Conservation (phyloP, 1,140 invertebrate genomes). For the Psix sp. region DNA sequence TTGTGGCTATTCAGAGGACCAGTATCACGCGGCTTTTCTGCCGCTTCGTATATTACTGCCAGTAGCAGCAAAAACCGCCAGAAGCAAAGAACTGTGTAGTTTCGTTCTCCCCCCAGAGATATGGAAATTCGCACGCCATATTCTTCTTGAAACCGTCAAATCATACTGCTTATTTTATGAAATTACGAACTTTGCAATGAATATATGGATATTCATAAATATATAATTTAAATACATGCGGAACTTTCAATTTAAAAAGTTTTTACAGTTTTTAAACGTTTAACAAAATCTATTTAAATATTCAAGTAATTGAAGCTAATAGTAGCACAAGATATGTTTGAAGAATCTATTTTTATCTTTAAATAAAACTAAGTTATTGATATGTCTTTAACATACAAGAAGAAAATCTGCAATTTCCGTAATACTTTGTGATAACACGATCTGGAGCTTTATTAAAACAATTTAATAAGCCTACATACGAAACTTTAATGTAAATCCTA, state of each 20-base stretch:
- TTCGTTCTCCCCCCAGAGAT: constrained; percentile 32
- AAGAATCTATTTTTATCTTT: no score
- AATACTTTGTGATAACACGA: constrained; percentile 35
- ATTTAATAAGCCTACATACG: constrained; percentile 57
- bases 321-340: no score
- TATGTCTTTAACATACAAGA: constrained; percentile 19
- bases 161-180: constrained; percentile 20
- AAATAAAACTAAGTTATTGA: constrained; percentile 15
- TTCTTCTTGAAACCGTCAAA: constrained; percentile 35
- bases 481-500: constrained; percentile 66
- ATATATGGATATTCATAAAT: constrained; percentile 19
- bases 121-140: constrained; percentile 52
- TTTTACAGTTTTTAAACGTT: no score
- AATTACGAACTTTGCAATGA: constrained; percentile 30
- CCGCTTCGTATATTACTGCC: constrained; percentile 22
- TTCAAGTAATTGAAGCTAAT: no score
- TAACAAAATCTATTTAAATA: no score
- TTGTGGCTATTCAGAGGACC: constrained; percentile 39
- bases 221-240: no score
- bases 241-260: no score
- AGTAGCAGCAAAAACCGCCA: constrained; percentile 28
- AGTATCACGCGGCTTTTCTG: constrained; percentile 39
- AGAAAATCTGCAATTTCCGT: constrained; percentile 26
- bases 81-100: constrained; percentile 16
- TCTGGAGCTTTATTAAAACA: constrained; percentile 24